Evolutionary conservation across 2,113 vertebrate genomes (phyloP), one percentile per base, ranked within the genome.

Genomic region (Mirza zaza): DNA sequence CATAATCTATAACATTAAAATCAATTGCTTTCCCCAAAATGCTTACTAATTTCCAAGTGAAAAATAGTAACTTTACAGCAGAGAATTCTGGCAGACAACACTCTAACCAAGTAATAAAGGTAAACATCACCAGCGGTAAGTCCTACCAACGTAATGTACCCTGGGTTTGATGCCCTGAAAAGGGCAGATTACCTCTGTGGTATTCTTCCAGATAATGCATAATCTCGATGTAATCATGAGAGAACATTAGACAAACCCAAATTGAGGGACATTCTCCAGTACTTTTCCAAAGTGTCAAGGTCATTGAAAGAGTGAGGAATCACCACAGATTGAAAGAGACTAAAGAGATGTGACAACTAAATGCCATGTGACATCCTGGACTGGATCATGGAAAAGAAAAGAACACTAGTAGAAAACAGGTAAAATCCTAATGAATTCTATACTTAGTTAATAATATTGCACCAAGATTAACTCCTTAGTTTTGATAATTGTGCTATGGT

Each of bases 21-120:
- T 89, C n/a, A 73, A 89, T 59, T 83, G 57, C 59, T 95, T 57
- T 91, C 25, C 55, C 25, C 42, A 61, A 96, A 94, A 50, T 39
- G 91, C 27, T 17, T 14, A 92, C 32, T 91, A 68, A 85, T 85
- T 85, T 91, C 71, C 95, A 96, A 95, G 34, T 80, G 50, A 70
- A 77, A 91, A 80, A 27, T 6, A 75, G 18, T 90, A 97, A 92
- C 80, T 71, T 87, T 36, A 86, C 27, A 92, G n/a, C n/a, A 90
- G n/a, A 86, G 42, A 92, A 79, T 80, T 89, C 67, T 75, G 81
- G 20, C 20, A 84, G 45, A 75, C 11, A 88, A 18, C 4, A 29
- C 18, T 25, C 80, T 59, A 80, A 81, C 36, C 77, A 79, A 65
- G 29, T 39, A 23, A 76, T 57, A 59, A 75, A 84, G 27, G n/a